Evolutionary conservation across 2,888 invertebrate genomes (phyloP), one percentile per base, ranked within the genome.

Genomic region (Steinernema scapterisci): DNA sequence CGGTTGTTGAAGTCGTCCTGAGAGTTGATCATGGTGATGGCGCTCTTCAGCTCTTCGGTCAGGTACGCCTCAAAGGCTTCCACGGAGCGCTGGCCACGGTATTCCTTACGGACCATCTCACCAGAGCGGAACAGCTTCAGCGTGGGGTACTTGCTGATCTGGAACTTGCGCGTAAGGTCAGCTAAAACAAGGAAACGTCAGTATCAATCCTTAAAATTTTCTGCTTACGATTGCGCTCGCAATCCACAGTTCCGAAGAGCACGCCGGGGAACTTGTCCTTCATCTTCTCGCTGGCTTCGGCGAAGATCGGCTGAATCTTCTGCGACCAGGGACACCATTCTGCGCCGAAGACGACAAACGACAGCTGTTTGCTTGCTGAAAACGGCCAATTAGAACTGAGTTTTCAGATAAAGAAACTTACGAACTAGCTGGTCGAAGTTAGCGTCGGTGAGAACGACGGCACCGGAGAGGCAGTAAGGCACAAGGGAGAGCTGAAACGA

Each of bases 261-360:
- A 97, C 94, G 88, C 92, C 92, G 13, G 95, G 94, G 44, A 86
- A 79, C 19, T 91, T 88, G 83, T 71, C 73, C 13, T 45, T 72
- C 45, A 73, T 38, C 90, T 93, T 94, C 83, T 93, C 93, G 11
- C 96, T 93, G 51, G 97, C 94, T 89, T 97, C 95, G 88, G 95
- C 94, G 89, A 95, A 99, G 86, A 97, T 93, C 13, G 99, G 99
- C 89, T 94, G 93, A 88, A 99, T 90, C 90, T 95, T 92, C 89
- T 95, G 97, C 90, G 97, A 97, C 90, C 97, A 99, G 87, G 94
- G 92, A 90, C 99, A 99, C 99, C 99, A 99, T 88, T 99, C 97
- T 43, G 99, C 99, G 90, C 97, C 99, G 90, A 99, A 99, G 90
- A 99, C 99, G 78, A 99, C 92, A 89, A 99, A 94, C 78, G 97